Percentiles rank a stretch among this genome's conserved stretches.
phyloP scores from a whole-genome alignment of 2,888 invertebrate species.

The Leptopilina myrica region DNA sequence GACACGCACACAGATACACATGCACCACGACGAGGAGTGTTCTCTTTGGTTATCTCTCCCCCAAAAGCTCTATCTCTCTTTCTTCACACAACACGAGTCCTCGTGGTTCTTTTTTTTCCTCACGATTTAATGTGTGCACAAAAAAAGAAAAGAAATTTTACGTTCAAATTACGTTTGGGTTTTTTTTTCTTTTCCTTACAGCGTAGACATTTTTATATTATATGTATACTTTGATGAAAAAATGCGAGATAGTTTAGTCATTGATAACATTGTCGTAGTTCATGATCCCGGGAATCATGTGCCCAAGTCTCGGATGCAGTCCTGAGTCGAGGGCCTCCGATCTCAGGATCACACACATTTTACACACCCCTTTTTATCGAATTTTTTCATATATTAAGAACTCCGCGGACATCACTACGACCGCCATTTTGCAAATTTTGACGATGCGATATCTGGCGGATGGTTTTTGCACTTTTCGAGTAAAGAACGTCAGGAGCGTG shows the following conservation, averaged over 20 bases:
- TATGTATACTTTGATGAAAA: too few species aligned
- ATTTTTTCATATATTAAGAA: conserved; percentile 9
- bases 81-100: conserved; percentile 47
- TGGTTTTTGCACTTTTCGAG: not conserved
- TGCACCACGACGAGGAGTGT: conserved; percentile 15
- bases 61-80: conserved; percentile 48
- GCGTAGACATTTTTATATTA: conserved; percentile 11
- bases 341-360: conserved; percentile 61
- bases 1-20: conserved; percentile 27
- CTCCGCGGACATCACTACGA: conserved; percentile 2
- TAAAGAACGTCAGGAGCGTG: not conserved
- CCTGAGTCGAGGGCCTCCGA: conserved; percentile 58
- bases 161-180: conserved; percentile 7
- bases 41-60: conserved; percentile 8
- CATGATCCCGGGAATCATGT: conserved; percentile 40
- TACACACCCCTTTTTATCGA: conserved; percentile 58
- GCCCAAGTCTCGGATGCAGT: conserved; percentile 57
- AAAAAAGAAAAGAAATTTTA: conserved; percentile 4
- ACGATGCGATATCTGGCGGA: not conserved
- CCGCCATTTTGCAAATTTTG: conserved; percentile 7
- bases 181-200: not conserved
- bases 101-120: conserved; percentile 46
- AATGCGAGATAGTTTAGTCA: conserved; percentile 61
- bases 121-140: conserved; percentile 47
- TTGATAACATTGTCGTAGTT: conserved; percentile 50